phyloP scores from a whole-genome alignment of 2,797 vertebrate genomes.

The Oreochromis mossambicus region DNA sequence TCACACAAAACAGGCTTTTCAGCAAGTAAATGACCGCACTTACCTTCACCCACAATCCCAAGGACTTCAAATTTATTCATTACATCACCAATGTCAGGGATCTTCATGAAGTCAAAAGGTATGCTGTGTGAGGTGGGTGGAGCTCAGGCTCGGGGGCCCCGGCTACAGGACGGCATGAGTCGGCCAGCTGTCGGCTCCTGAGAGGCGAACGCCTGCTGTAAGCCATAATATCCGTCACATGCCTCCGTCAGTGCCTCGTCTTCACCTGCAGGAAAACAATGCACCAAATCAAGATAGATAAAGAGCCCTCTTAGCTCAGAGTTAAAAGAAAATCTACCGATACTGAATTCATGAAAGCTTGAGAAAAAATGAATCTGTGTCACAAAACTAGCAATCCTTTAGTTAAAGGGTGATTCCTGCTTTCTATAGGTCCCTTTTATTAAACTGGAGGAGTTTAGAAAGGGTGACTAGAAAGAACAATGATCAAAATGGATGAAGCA shows the following conservation, averaged over 20 bases:
- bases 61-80: slow-evolving; percentile 99
- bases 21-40: slow-evolving; percentile 47
- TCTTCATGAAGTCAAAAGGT: slow-evolving; percentile 97
- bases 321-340: background rate
- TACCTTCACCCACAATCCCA: slow-evolving; percentile 99
- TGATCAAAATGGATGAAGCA: background rate
- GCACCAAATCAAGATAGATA: background rate
- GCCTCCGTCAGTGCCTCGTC: slow-evolving; percentile 26
- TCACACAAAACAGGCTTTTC: background rate
- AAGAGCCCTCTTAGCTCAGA: background rate
- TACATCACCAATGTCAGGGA: slow-evolving; percentile 97
- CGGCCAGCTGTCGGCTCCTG: slow-evolving; percentile 51
- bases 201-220: slow-evolving; percentile 39
- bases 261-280: slow-evolving; percentile 31
- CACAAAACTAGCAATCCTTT: background rate
- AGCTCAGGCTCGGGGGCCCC: slow-evolving; percentile 65
- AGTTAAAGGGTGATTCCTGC: background rate
- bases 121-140: slow-evolving; percentile 71
- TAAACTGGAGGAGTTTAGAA: background rate
- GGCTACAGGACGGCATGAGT: slow-evolving; percentile 54
- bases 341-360: background rate
- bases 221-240: slow-evolving; percentile 61
- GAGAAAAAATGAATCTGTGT: background rate
- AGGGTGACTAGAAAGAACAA: background rate
- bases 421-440: background rate